Evolutionary conservation across 1,140 invertebrate genomes (phyloP).

Genomic region (Pentalonia nigronervosa): DNA sequence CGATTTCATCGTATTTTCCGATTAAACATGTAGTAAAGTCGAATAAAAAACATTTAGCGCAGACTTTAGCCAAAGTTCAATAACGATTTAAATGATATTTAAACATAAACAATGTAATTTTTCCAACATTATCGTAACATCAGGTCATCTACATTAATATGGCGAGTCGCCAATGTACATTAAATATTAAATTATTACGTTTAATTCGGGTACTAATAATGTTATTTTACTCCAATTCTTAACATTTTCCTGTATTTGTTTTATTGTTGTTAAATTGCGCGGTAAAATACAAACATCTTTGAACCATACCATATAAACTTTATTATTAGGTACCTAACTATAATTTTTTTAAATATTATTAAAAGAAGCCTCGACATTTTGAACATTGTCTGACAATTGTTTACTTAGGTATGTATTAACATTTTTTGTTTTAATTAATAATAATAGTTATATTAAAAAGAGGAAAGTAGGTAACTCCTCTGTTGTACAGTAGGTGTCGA

Average conservation of each 20-base stretch:
- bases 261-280: background rate
- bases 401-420: background rate
- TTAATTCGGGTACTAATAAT: background rate
- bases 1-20: background rate
- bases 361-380: background rate
- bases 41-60: background rate
- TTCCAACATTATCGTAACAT: background rate
- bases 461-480: too few species aligned
- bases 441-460: too few species aligned
- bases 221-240: background rate
- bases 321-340: background rate
- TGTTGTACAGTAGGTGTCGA: too few species aligned
- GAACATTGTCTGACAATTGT: background rate
- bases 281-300: background rate
- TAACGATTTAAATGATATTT: background rate
- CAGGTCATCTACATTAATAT: background rate
- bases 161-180: too few species aligned
- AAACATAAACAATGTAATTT: background rate
- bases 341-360: background rate
- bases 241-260: background rate
- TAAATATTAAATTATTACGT: background rate
- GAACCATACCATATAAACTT: background rate
- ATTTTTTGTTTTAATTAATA: too few species aligned
- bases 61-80: background rate
- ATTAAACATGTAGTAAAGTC: background rate